Base-by-base conservation (phyloP, 2,888 invertebrate species). In the Tricholauxania praeusta region DNA sequence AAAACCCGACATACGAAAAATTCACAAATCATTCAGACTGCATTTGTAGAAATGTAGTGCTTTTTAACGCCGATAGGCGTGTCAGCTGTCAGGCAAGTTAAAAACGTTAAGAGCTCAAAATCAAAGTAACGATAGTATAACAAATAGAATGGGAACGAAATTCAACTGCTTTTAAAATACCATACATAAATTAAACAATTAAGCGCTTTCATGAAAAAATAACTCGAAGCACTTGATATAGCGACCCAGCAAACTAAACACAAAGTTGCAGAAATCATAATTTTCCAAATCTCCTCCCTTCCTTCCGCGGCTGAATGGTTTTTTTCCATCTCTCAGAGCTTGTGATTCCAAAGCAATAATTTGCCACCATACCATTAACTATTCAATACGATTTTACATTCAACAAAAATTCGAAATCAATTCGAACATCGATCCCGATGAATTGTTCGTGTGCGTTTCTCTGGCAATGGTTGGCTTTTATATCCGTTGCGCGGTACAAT, bases 221-320 rank as follows among this genome's bases (percentile, higher is more conserved):
- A 52, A 28, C 17, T 22, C 14, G 6, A 47, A 15, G 47, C 67
- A 69, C 12, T 19, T 17, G 19, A 14, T 22, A 22, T 19, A 60
- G 15, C 3, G 14, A 51, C 2, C 8, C 10, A 39, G 10, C 39
- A 39, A 39, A 39, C 39, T 7, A 67, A 10, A 5, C 8, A 15
- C 6, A 14, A 10, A 15, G n/a, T 32, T 10, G 47, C 68, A 59
- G 62, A 52, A 60, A 60, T 52, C 69, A 69, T 69, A 62, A 69
- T 51, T 69, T 62, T 12, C 51, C 28, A 12, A n/a, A 51, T n/a
- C 12, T 39, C n/a, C 64, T 12, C 52, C n/a, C 22, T 2, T n/a
- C 6, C n/a, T 48, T 5, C 2, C 65, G n/a, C 65, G 19, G 12
- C 22, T 55, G 55, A 19, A 55, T 14, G 55, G 22, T 5, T 22